Evolutionary conservation across 2,113 vertebrate species (phyloP).

Genomic region (Nanorana parkeri): DNA sequence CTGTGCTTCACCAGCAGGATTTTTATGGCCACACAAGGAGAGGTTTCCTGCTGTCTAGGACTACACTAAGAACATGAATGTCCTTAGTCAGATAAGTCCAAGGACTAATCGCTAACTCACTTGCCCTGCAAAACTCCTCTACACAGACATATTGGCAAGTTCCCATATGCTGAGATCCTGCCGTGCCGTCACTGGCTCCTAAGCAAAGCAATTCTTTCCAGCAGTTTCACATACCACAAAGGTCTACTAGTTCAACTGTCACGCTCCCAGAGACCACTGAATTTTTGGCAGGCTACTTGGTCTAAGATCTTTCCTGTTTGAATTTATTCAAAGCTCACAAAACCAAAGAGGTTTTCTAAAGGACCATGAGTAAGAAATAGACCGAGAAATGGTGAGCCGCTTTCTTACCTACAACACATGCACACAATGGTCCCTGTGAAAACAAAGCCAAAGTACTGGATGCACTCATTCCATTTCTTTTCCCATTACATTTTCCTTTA

Average conservation of each 20-base stretch:
- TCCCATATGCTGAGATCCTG: conserved; percentile 53
- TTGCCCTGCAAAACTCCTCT: conserved; percentile 31
- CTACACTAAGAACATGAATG: neutral
- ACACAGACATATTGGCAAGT: conserved; percentile 55
- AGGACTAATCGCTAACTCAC: conserved; percentile 49
- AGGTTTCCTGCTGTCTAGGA: neutral
- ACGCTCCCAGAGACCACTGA: conserved; percentile 65
- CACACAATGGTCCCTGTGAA: conserved; percentile 9
- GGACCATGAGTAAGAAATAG: conserved; percentile 50
- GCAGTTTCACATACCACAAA: conserved; percentile 60
- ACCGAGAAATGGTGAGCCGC: conserved; percentile 26
- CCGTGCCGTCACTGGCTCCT: conserved; percentile 38
- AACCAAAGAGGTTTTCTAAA: conserved; percentile 60
- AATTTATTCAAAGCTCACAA: conserved; percentile 62
- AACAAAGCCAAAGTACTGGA: neutral
- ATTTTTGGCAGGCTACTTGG: conserved; percentile 67
- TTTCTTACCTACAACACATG: conserved; percentile 34
- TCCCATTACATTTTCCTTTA: conserved; percentile 6
- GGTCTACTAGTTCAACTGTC: conserved; percentile 61
- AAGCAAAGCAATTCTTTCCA: conserved; percentile 62
- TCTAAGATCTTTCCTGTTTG: conserved; percentile 73
- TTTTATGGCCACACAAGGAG: conserved; percentile 8
- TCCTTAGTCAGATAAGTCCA: neutral
- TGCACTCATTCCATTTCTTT: conserved; percentile 14
- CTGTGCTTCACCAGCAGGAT: neutral